A percentile compares a stretch with the other conserved stretches of the same genome.
Conservation (phyloP, 2,888 invertebrate genomes). For the Lasioglossum morio region DNA sequence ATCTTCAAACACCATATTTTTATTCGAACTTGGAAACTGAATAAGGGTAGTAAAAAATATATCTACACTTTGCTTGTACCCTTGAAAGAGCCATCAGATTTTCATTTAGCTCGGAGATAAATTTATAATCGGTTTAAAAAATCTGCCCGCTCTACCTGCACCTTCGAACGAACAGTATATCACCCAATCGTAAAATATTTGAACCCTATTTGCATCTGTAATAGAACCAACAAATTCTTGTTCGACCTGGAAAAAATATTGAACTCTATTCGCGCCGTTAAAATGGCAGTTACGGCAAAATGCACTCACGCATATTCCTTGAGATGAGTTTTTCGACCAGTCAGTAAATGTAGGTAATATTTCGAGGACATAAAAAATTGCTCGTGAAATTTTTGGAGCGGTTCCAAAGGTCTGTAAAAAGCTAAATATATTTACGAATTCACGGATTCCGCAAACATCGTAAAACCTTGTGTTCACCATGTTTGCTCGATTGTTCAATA, state of each 20-base stretch:
- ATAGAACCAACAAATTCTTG: not conserved
- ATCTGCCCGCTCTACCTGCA: not conserved
- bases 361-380: not conserved
- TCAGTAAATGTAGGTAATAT: not conserved
- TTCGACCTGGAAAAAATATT: not conserved
- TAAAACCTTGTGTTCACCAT: not conserved
- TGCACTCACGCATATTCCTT: not conserved
- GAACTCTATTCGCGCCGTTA: not conserved
- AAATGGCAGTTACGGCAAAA: not conserved
- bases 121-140: not conserved
- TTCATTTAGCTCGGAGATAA: not conserved
- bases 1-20: too few species aligned
- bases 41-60: too few species aligned
- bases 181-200: not conserved
- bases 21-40: too few species aligned
- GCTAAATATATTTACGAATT: slow-evolving; percentile 7
- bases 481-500: not conserved
- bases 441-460: not conserved
- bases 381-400: not conserved
- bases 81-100: not conserved
- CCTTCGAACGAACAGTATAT: not conserved
- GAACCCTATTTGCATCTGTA: accelerated
- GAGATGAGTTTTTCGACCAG: not conserved
- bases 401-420: not conserved
- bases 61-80: too few species aligned